A percentile compares a stretch with the other conserved stretches of the same genome.
Conservation (phyloP, 2,888 invertebrate species). For the Tupiocoris notatus region DNA sequence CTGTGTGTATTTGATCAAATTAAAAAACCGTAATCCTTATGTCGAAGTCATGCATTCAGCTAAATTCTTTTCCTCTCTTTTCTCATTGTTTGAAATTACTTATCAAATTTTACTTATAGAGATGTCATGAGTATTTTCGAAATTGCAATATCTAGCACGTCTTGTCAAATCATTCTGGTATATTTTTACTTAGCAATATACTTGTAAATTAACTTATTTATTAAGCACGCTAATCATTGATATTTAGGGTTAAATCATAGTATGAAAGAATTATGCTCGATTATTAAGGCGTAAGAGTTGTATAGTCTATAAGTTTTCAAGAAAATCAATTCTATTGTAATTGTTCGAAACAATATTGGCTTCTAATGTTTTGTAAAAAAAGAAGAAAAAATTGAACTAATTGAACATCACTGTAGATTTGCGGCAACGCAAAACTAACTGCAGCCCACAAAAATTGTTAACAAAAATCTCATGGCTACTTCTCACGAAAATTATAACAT, state of each 20-base stretch:
- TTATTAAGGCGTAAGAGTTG: conserved; percentile 3
- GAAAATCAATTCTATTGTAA: background rate
- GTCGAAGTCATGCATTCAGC: no score
- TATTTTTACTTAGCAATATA: background rate
- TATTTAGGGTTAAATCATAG: background rate
- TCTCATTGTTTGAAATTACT: no score
- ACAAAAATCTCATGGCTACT: conserved; percentile 28
- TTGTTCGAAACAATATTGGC: background rate
- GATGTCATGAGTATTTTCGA: background rate
- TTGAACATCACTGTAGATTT: background rate
- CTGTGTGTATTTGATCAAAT: no score
- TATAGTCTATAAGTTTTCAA: background rate
- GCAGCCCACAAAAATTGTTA: conserved; percentile 22
- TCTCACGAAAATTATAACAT: background rate
- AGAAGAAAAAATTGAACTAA: background rate
- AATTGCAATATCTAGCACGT: background rate
- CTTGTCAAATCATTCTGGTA: background rate
- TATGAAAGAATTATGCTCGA: no score
- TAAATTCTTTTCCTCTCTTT: no score
- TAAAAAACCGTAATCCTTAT: no score
- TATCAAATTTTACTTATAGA: no score
- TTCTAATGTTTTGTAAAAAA: background rate
- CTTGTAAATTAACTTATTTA: background rate
- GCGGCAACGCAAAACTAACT: background rate
- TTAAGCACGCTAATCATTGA: background rate